Conservation (phyloP, 35 echinoderm and acorn worm genomes). For the Hemicentrotus pulcherrimus region DNA sequence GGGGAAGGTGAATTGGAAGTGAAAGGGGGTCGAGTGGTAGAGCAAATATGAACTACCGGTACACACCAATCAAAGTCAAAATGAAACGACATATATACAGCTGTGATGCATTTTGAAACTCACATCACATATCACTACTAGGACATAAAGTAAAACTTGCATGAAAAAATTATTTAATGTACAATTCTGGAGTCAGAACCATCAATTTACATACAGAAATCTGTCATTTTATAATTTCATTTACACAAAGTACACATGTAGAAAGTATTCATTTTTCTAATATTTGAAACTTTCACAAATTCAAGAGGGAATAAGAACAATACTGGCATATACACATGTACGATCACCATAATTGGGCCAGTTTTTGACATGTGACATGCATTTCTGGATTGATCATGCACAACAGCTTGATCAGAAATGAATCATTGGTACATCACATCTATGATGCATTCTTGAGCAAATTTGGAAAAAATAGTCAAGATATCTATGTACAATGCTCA, state of each 20-base stretch:
- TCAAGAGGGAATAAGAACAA: neutral
- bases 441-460: neutral
- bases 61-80: neutral
- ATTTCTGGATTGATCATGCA: neutral
- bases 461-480: neutral
- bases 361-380: no score
- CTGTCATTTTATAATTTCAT: neutral
- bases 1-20: neutral
- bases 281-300: neutral
- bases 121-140: neutral
- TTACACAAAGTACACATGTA: neutral
- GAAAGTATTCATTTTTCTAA: neutral
- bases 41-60: neutral
- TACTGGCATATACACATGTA: neutral
- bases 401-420: neutral
- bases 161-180: constrained; percentile 14
- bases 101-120: neutral
- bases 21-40: no score
- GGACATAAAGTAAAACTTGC: neutral
- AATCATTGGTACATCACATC: neutral
- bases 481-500: neutral
- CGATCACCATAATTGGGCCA: neutral
- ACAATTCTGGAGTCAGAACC: neutral
- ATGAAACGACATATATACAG: neutral
- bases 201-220: constrained; percentile 10